These are phyloP conservation scores for Scaptomyza reducta DNA, from an alignment of 2,888 invertebrate species.

Conservation along the genomic window DNA sequence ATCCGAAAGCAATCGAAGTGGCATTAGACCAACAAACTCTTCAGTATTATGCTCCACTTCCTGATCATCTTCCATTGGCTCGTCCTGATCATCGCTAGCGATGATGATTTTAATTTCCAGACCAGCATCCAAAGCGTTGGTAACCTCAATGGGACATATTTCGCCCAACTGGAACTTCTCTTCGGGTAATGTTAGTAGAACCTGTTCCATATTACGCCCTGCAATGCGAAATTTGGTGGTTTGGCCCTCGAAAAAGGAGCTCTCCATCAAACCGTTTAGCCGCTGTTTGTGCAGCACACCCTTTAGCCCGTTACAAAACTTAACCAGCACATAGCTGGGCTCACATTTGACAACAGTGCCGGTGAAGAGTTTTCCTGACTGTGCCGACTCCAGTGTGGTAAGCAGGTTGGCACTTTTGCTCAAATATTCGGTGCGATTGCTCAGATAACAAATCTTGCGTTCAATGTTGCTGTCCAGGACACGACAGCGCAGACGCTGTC, in stretches of 20 bases:
- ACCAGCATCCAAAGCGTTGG: slow-evolving; percentile 78
- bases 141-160: slow-evolving; percentile 76
- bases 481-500: slow-evolving; percentile 86
- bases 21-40: slow-evolving; percentile 82
- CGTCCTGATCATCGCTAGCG: slow-evolving; percentile 50
- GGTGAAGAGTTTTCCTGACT: slow-evolving; percentile 83
- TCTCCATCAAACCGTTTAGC: slow-evolving; percentile 56
- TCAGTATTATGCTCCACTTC: slow-evolving; percentile 39
- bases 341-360: slow-evolving; percentile 82
- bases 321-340: slow-evolving; percentile 74
- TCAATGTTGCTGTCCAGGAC: slow-evolving; percentile 85
- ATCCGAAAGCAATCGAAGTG: slow-evolving; percentile 81
- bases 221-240: slow-evolving; percentile 80
- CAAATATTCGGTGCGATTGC: slow-evolving; percentile 88
- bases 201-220: slow-evolving; percentile 69
- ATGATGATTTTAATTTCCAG: slow-evolving; percentile 81
- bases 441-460: slow-evolving; percentile 86
- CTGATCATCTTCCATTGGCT: slow-evolving; percentile 26
- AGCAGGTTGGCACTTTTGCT: slow-evolving; percentile 86
- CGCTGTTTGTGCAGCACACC: slow-evolving; percentile 82
- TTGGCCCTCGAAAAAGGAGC: slow-evolving; percentile 78
- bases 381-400: slow-evolving; percentile 85
- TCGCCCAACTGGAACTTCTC: slow-evolving; percentile 80
- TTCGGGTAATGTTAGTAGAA: slow-evolving; percentile 75
- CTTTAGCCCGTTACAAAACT: slow-evolving; percentile 84